These are phyloP conservation scores for Cephus cinctus DNA, from an alignment of 1,140 invertebrate species.

Conservation along the genomic window DNA sequence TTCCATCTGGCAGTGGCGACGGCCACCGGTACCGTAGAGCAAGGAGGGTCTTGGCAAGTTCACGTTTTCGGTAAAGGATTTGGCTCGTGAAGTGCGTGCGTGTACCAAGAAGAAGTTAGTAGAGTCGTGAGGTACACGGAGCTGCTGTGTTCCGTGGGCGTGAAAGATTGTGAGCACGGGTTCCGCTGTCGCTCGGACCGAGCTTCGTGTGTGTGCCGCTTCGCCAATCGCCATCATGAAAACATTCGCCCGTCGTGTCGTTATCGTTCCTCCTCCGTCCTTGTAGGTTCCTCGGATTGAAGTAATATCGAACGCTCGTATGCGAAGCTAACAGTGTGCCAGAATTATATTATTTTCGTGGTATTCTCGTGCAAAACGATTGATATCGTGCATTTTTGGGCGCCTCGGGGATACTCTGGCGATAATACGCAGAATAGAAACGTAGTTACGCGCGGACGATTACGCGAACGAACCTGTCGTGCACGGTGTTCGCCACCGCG, in stretches of 20 bases:
- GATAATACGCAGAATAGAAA: conserved; percentile 19
- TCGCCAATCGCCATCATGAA: conserved; percentile 44
- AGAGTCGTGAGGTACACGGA: no score
- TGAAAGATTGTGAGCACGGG: no score
- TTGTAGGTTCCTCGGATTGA: conserved; percentile 21
- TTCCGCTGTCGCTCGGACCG: no score
- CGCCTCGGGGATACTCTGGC: conserved; percentile 8
- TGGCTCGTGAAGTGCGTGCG: no score
- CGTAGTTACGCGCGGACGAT: background rate
- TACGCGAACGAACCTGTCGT: conserved; percentile 11
- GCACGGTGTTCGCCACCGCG: conserved; percentile 10
- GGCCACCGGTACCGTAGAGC: conserved; percentile 6
- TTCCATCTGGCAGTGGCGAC: conserved; percentile 2
- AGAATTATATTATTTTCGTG: no score
- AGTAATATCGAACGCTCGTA: conserved; percentile 27
- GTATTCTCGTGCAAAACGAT: background rate
- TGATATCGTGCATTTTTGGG: conserved; percentile 4
- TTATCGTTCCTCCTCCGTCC: conserved; percentile 31
- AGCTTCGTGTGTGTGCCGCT: no score
- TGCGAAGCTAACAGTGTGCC: no score
- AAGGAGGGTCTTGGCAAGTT: no score
- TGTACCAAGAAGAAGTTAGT: no score
- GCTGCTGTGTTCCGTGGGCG: no score
- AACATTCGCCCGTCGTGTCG: conserved; percentile 39
- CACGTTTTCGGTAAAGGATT: no score